These are phyloP conservation scores for Chaetophractus vellerosus DNA, from an alignment of 2,797 vertebrate genomes.

Conservation along the genomic window DNA sequence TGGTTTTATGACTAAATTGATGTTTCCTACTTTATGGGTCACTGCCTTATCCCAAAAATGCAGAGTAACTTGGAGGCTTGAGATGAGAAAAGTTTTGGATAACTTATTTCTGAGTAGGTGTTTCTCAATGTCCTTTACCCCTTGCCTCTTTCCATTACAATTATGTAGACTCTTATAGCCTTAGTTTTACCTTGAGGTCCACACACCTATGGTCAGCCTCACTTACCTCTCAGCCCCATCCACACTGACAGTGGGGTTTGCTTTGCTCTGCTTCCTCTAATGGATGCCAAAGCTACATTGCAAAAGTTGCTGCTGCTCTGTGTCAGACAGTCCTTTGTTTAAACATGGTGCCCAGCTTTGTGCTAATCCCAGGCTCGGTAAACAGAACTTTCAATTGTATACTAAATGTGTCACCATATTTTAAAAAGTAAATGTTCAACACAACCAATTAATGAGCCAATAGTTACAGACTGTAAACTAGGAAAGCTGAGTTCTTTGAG, in stretches of 20 bases:
- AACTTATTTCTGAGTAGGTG: neutral
- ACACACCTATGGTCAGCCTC: neutral
- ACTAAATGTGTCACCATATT: neutral
- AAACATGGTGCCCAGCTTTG: constrained; percentile 5
- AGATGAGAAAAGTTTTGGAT: neutral
- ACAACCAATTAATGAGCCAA: neutral
- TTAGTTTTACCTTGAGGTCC: neutral
- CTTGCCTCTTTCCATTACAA: neutral
- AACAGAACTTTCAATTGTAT: constrained; percentile 52
- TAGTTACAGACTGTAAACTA: constrained; percentile 9
- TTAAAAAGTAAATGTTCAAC: constrained; percentile 54
- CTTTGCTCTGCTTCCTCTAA: constrained; percentile 4
- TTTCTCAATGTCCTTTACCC: neutral
- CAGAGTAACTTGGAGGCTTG: neutral
- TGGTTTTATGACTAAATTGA: constrained; percentile 17
- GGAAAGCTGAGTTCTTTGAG: constrained; percentile 16
- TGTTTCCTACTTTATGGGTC: neutral
- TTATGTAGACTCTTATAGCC: neutral
- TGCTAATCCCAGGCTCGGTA: constrained; percentile 12
- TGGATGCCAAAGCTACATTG: neutral
- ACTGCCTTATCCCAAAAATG: neutral
- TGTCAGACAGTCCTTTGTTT: neutral
- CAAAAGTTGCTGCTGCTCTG: neutral
- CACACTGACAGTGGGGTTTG: neutral
- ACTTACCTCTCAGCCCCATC: neutral